Conservation (phyloP, 1,140 invertebrate species). For the Diabrotica virgifera region DNA sequence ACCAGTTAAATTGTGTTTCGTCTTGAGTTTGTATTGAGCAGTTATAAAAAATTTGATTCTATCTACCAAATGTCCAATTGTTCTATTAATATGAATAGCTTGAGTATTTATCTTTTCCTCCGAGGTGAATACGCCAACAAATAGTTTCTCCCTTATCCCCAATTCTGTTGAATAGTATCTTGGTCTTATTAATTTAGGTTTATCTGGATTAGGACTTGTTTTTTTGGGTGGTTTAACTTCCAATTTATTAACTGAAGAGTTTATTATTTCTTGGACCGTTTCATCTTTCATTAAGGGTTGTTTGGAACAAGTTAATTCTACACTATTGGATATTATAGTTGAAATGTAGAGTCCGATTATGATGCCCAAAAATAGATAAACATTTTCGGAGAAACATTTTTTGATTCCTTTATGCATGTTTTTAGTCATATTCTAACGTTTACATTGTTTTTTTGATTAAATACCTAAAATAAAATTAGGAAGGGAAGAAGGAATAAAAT, state of each 20-base stretch:
- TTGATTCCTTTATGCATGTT: constrained; percentile 22
- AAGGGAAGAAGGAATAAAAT: no score
- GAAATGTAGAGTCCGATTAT: constrained; percentile 39
- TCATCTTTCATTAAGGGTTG: constrained; percentile 18
- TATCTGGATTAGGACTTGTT: constrained; percentile 27
- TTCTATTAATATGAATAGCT: constrained; percentile 76
- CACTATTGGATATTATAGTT: constrained; percentile 26
- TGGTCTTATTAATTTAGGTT: constrained; percentile 63
- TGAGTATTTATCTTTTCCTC: constrained; percentile 66
- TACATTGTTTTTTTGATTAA: no score
- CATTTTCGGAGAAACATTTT: constrained; percentile 34
- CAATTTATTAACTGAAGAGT: constrained; percentile 27
- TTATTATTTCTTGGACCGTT: constrained; percentile 30
- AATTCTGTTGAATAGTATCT: constrained; percentile 91
- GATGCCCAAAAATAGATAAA: constrained; percentile 39
- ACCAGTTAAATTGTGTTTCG: constrained; percentile 68
- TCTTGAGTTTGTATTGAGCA: constrained; percentile 58
- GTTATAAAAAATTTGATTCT: constrained; percentile 75
- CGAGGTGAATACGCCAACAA: constrained; percentile 78
- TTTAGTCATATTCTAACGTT: no score
- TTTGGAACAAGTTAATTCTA: constrained; percentile 26
- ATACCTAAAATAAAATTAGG: no score
- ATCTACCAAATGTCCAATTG: constrained; percentile 72
- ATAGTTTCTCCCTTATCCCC: constrained; percentile 84
- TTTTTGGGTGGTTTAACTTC: constrained; percentile 30